Evolutionary conservation across 2,888 invertebrate genomes (phyloP).

Genomic region (Heliconius erato): DNA sequence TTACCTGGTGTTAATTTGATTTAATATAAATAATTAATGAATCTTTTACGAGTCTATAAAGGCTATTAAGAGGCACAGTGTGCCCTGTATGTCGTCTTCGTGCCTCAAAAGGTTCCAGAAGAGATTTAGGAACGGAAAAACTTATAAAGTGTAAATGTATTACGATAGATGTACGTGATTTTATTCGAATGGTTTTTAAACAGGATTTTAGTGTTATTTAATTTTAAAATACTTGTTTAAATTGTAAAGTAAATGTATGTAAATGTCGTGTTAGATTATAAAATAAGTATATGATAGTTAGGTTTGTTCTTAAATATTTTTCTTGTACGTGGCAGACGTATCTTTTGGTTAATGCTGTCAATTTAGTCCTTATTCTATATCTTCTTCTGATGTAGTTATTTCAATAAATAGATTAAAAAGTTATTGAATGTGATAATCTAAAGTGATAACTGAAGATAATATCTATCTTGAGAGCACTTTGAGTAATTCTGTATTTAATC

Average conservation of each 20-base stretch:
- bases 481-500: too few species aligned
- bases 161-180: constrained; percentile 10
- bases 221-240: background rate
- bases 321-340: too few species aligned
- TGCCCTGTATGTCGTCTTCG: constrained; percentile 32
- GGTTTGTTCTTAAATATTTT: too few species aligned
- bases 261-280: too few species aligned
- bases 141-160: constrained; percentile 12
- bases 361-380: too few species aligned
- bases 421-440: too few species aligned
- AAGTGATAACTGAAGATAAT: too few species aligned
- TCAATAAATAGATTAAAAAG: too few species aligned
- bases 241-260: background rate
- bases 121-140: constrained; percentile 29
- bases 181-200: constrained; percentile 58
- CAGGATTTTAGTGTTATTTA: constrained; percentile 64
- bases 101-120: constrained; percentile 30
- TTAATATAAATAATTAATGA: constrained; percentile 31
- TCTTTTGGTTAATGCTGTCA: too few species aligned
- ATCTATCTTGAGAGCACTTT: too few species aligned
- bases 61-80: constrained; percentile 30
- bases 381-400: too few species aligned
- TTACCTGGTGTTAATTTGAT: background rate
- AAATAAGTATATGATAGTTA: background rate
- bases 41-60: constrained; percentile 36